These are phyloP conservation scores for Cyrtodaria siliqua DNA, from an alignment of 2,888 invertebrate species.

Conservation along the genomic window DNA sequence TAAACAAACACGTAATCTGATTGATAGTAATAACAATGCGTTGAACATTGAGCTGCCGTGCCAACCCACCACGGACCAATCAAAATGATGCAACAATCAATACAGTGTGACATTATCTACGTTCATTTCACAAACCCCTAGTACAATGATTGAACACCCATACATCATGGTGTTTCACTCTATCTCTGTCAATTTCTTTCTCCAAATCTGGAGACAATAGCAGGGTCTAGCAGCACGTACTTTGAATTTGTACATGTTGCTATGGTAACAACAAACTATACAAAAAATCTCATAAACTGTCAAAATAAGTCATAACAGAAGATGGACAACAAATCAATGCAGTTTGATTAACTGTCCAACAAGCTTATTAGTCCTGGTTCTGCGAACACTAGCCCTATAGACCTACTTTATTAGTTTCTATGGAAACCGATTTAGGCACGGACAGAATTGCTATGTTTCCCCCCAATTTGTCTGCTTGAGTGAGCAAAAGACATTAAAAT, in stretches of 20 bases:
- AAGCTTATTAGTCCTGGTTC: constrained; percentile 5
- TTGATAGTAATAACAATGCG: constrained; percentile 11
- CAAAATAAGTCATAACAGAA: constrained; percentile 31
- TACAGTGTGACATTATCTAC: constrained; percentile 38
- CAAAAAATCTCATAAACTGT: constrained; percentile 54
- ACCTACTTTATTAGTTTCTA: constrained; percentile 5
- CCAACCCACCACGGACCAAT: too few species aligned
- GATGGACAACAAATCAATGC: constrained; percentile 29
- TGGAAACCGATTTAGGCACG: background rate
- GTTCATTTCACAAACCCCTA: constrained; percentile 18
- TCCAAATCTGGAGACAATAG: background rate
- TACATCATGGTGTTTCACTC: constrained; percentile 41
- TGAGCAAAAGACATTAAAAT: constrained; percentile 7
- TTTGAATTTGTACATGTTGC: constrained; percentile 31
- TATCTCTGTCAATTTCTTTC: constrained; percentile 31
- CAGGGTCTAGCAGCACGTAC: too few species aligned
- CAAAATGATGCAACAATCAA: constrained; percentile 34
- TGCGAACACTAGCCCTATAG: too few species aligned
- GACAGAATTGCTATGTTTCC: background rate
- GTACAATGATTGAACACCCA: constrained; percentile 45
- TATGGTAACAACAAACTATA: constrained; percentile 34
- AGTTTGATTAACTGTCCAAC: constrained; percentile 35
- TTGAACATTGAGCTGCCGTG: too few species aligned
- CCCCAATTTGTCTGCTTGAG: constrained; percentile 8
- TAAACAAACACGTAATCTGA: constrained; percentile 14